Conservation (phyloP, 2,888 invertebrate species). For the Volucella zonaria region DNA sequence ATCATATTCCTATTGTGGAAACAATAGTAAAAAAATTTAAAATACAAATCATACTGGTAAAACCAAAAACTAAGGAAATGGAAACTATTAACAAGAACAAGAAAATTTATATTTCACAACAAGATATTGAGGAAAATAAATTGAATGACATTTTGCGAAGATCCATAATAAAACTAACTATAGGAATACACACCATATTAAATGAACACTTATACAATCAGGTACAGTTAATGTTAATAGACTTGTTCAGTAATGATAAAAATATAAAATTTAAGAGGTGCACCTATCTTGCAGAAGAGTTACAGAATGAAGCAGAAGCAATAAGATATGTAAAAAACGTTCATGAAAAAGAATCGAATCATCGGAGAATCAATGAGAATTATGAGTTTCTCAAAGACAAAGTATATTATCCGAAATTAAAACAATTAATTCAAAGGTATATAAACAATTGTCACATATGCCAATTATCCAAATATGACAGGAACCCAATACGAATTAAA, state of each 20-base stretch:
- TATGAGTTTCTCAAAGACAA: no score
- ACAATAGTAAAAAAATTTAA: constrained; percentile 4
- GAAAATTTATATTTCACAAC: constrained; percentile 11
- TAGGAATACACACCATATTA: constrained; percentile 20
- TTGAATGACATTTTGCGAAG: constrained; percentile 14
- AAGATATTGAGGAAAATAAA: neutral
- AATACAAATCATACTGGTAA: neutral
- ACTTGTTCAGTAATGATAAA: constrained; percentile 4
- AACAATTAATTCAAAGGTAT: no score
- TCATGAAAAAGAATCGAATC: constrained; percentile 20
- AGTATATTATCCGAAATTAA: no score
- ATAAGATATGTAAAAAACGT: constrained; percentile 1
- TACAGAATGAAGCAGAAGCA: neutral
- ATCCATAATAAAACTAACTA: constrained; percentile 7
- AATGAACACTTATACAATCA: constrained; percentile 19
- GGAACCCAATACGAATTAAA: no score
- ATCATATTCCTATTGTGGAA: neutral
- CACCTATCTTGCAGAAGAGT: neutral
- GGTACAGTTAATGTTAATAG: constrained; percentile 5
- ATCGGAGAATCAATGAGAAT: no score
- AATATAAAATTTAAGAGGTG: neutral
- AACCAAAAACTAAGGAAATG: neutral
- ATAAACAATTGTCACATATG: no score
- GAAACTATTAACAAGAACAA: constrained; percentile 3
- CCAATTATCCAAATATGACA: no score